These are phyloP conservation scores for Onychostruthus taczanowskii DNA, from an alignment of 2,113 vertebrate genomes.

Conservation along the genomic window DNA sequence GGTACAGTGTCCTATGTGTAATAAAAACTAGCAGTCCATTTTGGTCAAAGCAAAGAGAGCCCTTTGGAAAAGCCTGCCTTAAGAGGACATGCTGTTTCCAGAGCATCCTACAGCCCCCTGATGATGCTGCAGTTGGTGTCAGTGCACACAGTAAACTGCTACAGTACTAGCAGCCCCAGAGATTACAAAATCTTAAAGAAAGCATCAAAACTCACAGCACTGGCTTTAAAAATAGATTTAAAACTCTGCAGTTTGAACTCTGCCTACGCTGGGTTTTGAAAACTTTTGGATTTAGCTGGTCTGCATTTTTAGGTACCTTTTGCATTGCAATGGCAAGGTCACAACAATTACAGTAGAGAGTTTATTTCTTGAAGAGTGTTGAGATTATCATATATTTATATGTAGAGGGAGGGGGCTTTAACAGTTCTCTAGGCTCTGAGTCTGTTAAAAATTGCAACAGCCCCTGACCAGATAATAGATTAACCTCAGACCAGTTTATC, in stretches of 20 bases:
- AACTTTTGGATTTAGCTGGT: not conserved
- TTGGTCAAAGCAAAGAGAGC: not conserved
- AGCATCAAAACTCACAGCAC: not conserved
- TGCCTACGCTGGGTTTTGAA: not conserved
- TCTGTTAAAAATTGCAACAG: not conserved
- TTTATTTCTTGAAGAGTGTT: not conserved
- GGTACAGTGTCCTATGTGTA: not conserved
- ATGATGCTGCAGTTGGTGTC: not conserved
- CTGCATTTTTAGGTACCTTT: not conserved
- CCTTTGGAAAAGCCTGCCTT: not conserved
- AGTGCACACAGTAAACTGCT: not conserved
- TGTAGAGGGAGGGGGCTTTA: not conserved
- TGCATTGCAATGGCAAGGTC: not conserved
- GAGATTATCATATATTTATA: not conserved
- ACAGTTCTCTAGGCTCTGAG: not conserved
- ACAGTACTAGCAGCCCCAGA: not conserved
- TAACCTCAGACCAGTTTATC: not conserved
- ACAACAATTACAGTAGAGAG: not conserved
- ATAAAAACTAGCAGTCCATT: not conserved
- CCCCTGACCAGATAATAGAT: not conserved
- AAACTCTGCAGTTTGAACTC: not conserved
- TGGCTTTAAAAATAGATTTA: not conserved
- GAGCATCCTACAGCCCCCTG: not conserved
- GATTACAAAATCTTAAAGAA: not conserved
- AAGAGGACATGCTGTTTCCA: not conserved